Evolutionary conservation across 1,140 invertebrate species (phyloP), one percentile per base, ranked within the genome.

Genomic region (Rhizoglyphus robini): DNA sequence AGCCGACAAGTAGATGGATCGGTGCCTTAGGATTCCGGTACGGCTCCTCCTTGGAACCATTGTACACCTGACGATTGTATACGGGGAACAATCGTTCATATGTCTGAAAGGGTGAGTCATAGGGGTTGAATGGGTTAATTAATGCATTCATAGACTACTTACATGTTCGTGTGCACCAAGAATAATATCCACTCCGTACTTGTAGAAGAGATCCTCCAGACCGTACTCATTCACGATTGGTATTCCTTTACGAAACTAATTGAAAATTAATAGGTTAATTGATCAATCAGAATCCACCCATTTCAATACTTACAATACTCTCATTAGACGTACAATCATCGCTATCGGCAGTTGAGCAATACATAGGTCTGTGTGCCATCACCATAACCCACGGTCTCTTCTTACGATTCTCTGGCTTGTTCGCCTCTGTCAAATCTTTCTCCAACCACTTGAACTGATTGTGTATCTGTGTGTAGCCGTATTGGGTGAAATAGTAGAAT

Each of bases 121-220:
- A 0, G 91, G 90, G 34, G 93, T 75, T 96, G 2, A 51, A 23
- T 51, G 3, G 13, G 48, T 51, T n/a, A 25, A 13, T 25, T 4
- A 8, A 41, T 41, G 8, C 36, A 41, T 41, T 61, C 93, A 77
- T 32, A 95, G 78, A 78, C 97, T 91, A 74, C 96, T 97, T 29
- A 87, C 88, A 77, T 97, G 93, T 74, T 96, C 90, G 76, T 97
- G 94, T 0, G 90, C 94, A 88, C 90, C 95, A 20, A 97, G 80
- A 73, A 86, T 83, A 59, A 96, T 75, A 78, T 97, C 94, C 18
- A 97, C 95, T 54, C 88, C 89, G 73, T 88, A 84, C 59, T 88
- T 79, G 70, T 84, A 84, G 72, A 97, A 88, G 3, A 97, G 73
- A 38, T 90, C 79, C 78, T 97, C 95, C 54, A 97, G 74, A 0